Evolutionary conservation across 2,797 vertebrate genomes (phyloP), one percentile per base, ranked within the genome.

Genomic region (Rhinoraja longicauda): DNA sequence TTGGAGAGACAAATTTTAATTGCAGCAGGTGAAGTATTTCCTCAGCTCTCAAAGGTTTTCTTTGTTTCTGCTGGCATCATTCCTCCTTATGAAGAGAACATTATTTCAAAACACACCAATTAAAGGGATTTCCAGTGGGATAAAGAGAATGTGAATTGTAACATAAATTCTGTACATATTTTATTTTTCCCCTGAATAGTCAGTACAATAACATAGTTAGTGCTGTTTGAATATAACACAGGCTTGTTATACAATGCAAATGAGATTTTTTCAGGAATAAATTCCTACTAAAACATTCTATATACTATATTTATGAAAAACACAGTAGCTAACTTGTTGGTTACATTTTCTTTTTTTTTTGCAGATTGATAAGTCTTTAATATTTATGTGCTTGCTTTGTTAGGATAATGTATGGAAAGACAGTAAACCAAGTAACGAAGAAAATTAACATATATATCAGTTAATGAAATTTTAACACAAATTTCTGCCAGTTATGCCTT

Each of bases 361-460:
- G 70, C 39, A 53, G 67, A 72, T 45, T 73, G 70, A 29, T 26
- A 29, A 29, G 24, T 75, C 12, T 45, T 75, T 75, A 73, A 53
- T 92, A 72, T 75, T n/a, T 73, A 29, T 73, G 24, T 13, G 53
- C 12, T 32, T 75, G 90, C 39, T 72, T 24, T 12, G 26, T 57
- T 12, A 26, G 24, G 39, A 75, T 24, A 92, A 21, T 70, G 21
- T 7, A 39, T 29, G 39, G 70, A 29, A 92, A 73, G 36, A 26
- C 39, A 92, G 70, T 92, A 53, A 92, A 92, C 86, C 24, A 17
- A 10, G 19, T 64, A 90, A 36, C 70, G 17, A 88, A 62, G 32
- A 88, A 88, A 88, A 88, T 32, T n/a, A 88, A 64, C n/a, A n/a
- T 72, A 53, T 45, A 91, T 53, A 91, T 91, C 67, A 73, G 32